Evolutionary conservation across 2,888 invertebrate genomes (phyloP), one percentile per base, ranked within the genome.

Genomic region (Antheraea assamensis): DNA sequence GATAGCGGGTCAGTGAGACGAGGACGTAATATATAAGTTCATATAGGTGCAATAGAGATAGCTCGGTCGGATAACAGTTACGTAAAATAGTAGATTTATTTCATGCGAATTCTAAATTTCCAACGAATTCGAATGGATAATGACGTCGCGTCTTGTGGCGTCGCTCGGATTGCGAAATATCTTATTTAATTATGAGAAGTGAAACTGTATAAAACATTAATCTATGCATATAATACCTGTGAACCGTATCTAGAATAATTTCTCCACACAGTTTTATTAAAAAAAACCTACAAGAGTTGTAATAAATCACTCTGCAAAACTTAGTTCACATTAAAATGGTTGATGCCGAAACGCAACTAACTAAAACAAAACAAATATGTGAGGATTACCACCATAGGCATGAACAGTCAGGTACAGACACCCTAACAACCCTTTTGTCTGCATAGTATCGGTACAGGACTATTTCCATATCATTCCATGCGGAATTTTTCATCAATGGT

Each of bases 71-170:
- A 78, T 77, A 79, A 80, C 74, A 68, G 71, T 83, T 83, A 77
- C 79, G 77, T 81, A 83, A 83, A 72, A 71, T 75, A 72, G 58
- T 73, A 77, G 78, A 80, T 78, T 82, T 74, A 77, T 79, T 78
- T 80, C 78, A 77, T 75, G 79, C 78, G 72, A 77, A 76, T 77
- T 80, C 77, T 77, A 79, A 79, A 76, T 80, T 80, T 76, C 64
- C 71, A 76, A 77, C 75, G 77, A 77, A 75, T 75, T 74, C 70
- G 74, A 66, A 71, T 61, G 74, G 74, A 77, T 75, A 68, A 75
- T 35, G 19, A 71, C 73, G 61, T 61, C 24, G 61, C 24, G 55
- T 10, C 55, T 8, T 55, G 55, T n/a, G 7, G 17, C 21, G 8
- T 55, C 55, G n/a, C 52, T 55, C 42, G 42, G n/a, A 21, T 73